Conservation (phyloP, 2,113 vertebrate species). For the Brachyistius frenatus region DNA sequence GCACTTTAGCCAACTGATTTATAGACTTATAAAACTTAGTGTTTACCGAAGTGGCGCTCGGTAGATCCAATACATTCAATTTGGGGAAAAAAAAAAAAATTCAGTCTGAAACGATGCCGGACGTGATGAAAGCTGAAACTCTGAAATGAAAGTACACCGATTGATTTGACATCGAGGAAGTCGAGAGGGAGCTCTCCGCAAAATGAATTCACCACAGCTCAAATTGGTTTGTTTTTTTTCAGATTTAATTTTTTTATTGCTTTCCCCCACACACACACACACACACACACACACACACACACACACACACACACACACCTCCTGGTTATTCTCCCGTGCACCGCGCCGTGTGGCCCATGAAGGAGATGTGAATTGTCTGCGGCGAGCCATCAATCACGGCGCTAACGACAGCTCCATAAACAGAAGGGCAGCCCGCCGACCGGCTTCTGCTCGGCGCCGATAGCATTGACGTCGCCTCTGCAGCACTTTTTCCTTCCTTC, state of each 20-base stretch:
- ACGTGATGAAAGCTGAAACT: background rate
- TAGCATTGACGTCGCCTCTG: constrained; percentile 69
- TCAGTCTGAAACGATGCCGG: no score
- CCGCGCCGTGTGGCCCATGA: background rate
- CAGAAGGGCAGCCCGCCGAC: constrained; percentile 54
- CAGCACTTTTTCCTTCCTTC: constrained; percentile 71
- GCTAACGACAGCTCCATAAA: constrained; percentile 62
- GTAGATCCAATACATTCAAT: no score
- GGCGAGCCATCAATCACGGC: constrained; percentile 69
- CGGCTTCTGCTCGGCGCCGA: constrained; percentile 63
- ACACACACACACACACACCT: constrained; percentile 9
- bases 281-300: background rate
- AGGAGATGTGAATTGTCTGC: constrained; percentile 48
- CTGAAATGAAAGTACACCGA: background rate
- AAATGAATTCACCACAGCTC: no score
- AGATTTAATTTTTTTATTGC: no score
- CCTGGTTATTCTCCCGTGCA: background rate
- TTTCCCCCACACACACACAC: background rate
- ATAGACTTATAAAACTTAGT: no score
- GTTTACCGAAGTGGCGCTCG: no score
- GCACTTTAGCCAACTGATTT: no score
- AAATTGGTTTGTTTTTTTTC: background rate
- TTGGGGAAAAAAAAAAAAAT: no score
- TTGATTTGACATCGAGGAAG: no score
- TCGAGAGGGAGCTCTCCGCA: no score